Conservation (phyloP, 2,113 vertebrate species). For the Vireo altiloquus region DNA sequence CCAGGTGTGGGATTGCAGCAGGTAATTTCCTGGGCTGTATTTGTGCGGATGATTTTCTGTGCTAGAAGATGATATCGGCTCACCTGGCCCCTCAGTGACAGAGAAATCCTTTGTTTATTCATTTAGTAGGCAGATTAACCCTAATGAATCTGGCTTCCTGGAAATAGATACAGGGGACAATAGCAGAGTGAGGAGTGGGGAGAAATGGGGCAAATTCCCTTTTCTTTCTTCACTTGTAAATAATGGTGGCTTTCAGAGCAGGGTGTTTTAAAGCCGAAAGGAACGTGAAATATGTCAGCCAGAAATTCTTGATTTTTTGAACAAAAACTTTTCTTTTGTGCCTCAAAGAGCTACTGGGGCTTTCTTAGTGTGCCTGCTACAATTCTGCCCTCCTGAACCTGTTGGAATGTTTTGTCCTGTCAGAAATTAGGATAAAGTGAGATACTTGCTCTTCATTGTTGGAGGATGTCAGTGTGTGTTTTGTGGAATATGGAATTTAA, state of each 20-base stretch:
- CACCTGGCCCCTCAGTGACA: slow-evolving; percentile 91
- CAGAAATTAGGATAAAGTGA: background rate
- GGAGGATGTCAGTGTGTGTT: background rate
- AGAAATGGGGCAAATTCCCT: slow-evolving; percentile 76
- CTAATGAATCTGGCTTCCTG: slow-evolving; percentile 87
- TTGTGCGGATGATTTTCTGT: slow-evolving; percentile 84
- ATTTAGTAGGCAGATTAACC: slow-evolving; percentile 89
- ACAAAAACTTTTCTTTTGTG: slow-evolving; percentile 21
- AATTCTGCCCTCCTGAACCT: background rate
- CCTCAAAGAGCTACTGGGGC: background rate
- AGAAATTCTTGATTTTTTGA: slow-evolving; percentile 70
- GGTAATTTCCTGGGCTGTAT: slow-evolving; percentile 88
- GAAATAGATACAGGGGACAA: slow-evolving; percentile 86
- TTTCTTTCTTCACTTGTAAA: slow-evolving; percentile 98
- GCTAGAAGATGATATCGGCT: slow-evolving; percentile 89
- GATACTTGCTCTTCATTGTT: background rate
- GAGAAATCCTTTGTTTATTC: slow-evolving; percentile 97
- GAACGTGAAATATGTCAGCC: slow-evolving; percentile 88
- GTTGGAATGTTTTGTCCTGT: background rate
- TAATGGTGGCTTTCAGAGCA: slow-evolving; percentile 85
- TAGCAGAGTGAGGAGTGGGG: slow-evolving; percentile 65
- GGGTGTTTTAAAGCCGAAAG: slow-evolving; percentile 83
- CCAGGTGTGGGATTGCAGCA: slow-evolving; percentile 89
- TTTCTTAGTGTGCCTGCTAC: background rate
- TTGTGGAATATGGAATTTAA: background rate